These are phyloP conservation scores for Lamprologus sp. DNA, from an alignment of 2,113 vertebrate genomes.

Conservation along the genomic window DNA sequence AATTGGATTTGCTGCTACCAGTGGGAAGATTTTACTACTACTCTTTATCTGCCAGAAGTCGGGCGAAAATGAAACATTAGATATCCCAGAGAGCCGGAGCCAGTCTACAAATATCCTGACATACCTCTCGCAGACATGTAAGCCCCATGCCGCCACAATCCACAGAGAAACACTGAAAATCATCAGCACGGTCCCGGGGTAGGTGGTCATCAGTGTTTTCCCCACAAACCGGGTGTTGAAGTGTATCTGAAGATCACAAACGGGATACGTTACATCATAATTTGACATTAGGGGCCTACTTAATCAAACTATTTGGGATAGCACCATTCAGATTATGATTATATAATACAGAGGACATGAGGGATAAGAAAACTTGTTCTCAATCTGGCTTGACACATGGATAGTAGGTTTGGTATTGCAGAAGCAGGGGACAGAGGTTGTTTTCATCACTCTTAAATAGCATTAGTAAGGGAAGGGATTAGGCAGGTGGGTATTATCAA, in stretches of 20 bases:
- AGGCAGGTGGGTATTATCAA: conserved; percentile 13
- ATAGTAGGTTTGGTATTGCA: conserved; percentile 39
- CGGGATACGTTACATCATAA: not conserved
- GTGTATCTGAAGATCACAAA: conserved; percentile 56
- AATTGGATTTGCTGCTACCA: not conserved
- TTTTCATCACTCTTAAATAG: conserved; percentile 46
- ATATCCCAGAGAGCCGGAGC: not conserved
- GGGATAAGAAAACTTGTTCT: conserved; percentile 38
- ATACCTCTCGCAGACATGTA: conserved; percentile 90
- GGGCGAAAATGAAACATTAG: not conserved
- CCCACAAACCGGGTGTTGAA: conserved; percentile 94
- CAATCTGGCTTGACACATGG: conserved; percentile 43
- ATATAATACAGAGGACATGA: conserved; percentile 41
- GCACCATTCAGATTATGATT: conserved; percentile 40
- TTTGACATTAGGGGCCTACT: not conserved
- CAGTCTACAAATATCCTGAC: not conserved
- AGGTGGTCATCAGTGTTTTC: conserved; percentile 94
- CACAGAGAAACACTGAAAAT: conserved; percentile 94
- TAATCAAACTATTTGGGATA: conserved; percentile 23
- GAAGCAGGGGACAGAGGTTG: conserved; percentile 34
- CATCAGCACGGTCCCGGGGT: conserved; percentile 87
- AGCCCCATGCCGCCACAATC: conserved; percentile 91
- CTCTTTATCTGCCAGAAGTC: not conserved
- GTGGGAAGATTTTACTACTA: not conserved
- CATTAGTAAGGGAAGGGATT: conserved; percentile 41